Evolutionary conservation across 2,113 vertebrate species (phyloP).

Genomic region (Sclerurus mexicanus): DNA sequence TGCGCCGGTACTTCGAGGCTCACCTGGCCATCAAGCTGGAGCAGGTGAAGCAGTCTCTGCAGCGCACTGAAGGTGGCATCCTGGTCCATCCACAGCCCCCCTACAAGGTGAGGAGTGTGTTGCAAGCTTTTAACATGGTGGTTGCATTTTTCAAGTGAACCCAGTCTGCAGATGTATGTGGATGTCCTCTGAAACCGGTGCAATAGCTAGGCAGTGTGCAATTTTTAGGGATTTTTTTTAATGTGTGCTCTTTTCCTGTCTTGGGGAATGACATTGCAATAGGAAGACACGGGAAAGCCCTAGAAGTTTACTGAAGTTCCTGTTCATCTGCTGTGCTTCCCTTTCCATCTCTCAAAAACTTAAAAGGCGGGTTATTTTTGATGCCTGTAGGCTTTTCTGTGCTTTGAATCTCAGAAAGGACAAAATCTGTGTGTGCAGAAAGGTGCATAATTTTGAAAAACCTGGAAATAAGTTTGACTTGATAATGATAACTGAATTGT

Average conservation of each 20-base stretch:
- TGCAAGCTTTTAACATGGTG: not conserved
- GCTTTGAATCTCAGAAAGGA: not conserved
- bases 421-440: not conserved
- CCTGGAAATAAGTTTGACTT: not conserved
- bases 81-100: slow-evolving; percentile 93
- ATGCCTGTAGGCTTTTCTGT: not conserved
- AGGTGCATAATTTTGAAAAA: not conserved
- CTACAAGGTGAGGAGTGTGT: slow-evolving; percentile 84
- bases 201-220: not conserved
- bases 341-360: not conserved
- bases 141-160: not conserved
- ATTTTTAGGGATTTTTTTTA: not conserved
- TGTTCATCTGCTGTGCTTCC: not conserved
- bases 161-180: not conserved
- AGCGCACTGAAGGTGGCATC: slow-evolving; percentile 94
- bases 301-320: not conserved
- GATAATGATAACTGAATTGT: not conserved
- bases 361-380: not conserved
- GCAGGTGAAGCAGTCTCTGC: slow-evolving; percentile 96
- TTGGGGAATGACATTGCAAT: not conserved
- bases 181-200: not conserved
- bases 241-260: not conserved
- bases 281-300: not conserved
- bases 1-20: slow-evolving; percentile 96
- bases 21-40: slow-evolving; percentile 97